Evolutionary conservation across 2,888 invertebrate species (phyloP).

Genomic region (Antheraea yamamai): DNA sequence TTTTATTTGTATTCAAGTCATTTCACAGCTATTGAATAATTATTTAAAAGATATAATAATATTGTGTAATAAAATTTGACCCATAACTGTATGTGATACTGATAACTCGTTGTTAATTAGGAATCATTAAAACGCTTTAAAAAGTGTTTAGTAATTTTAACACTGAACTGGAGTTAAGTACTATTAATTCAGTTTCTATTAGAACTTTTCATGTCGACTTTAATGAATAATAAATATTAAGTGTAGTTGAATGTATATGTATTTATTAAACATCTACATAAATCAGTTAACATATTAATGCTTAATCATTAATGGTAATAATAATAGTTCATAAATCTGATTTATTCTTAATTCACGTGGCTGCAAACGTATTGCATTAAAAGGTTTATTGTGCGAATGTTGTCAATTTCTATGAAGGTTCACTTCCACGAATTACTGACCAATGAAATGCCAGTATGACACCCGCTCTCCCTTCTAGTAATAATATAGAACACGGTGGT

Average conservation of each 20-base stretch:
- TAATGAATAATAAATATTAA: not conserved
- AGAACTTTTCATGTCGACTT: slow-evolving; percentile 25
- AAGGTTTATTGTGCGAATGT: slow-evolving; percentile 65
- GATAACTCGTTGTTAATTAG: not conserved
- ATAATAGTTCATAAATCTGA: slow-evolving; percentile 44
- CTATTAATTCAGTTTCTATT: slow-evolving; percentile 15
- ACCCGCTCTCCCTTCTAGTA: slow-evolving; percentile 57
- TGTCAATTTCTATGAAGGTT: slow-evolving; percentile 67
- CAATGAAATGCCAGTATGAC: slow-evolving; percentile 61
- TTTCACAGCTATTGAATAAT: slow-evolving; percentile 27
- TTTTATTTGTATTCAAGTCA: slow-evolving; percentile 41
- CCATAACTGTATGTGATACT: not conserved
- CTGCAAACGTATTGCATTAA: slow-evolving; percentile 53
- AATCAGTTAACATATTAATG: slow-evolving; percentile 7
- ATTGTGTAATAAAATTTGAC: not conserved
- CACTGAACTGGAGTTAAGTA: not conserved
- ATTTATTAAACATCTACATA: not conserved
- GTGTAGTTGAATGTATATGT: not conserved
- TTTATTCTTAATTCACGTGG: slow-evolving; percentile 49
- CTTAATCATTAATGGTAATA: slow-evolving; percentile 29
- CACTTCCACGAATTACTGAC: slow-evolving; percentile 67
- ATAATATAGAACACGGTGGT: slow-evolving; percentile 71
- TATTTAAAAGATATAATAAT: not conserved
- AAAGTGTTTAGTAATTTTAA: not conserved
- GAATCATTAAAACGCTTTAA: not conserved